Evolutionary conservation across 2,797 vertebrate species (phyloP), one percentile per base, ranked within the genome.

Genomic region (Lacerta agilis): DNA sequence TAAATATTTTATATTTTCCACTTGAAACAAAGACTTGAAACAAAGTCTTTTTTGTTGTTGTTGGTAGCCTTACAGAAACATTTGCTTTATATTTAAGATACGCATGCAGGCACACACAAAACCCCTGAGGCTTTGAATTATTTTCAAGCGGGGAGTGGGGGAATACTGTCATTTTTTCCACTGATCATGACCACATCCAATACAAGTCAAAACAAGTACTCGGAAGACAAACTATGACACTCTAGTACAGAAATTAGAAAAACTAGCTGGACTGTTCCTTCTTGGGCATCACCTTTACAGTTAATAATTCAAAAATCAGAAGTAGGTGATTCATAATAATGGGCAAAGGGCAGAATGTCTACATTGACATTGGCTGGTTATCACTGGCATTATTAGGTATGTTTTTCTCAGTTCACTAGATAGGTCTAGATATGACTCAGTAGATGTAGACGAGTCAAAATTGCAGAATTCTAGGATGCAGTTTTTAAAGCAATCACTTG

Each of bases 391-490:
- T 73, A 87, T 25, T 64, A 83, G 83, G 88, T 86, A 88, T 93
- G 92, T 83, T 93, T 95, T 94, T 85, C 49, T 91, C 93, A 90
- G 49, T 85, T 82, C 45, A 86, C 64, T 83, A 55, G 49, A 15
- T 55, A 55, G 49, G 71, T 90, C 75, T 92, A 94, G 93, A 92
- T 94, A 94, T 94, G 95, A 96, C 89, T 96, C 95, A 96, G 93
- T 94, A 92, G 89, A 90, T 88, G 87, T 89, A 88, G 75, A 90
- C 89, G 93, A 92, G 88, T 88, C 69, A 93, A 43, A 87, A 89
- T 86, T 45, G 29, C 55, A 86, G 78, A 88, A 49, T 73, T 91
- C n/a, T 38, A 89, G 79, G 80, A 87, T 84, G 88, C 90, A 92
- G 83, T 90, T 89, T 95, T 94, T 93, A 91, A 93, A 93, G 89